Evolutionary conservation across 2,797 vertebrate genomes (phyloP), one percentile per base, ranked within the genome.

Genomic region (Heliangelus exortis): DNA sequence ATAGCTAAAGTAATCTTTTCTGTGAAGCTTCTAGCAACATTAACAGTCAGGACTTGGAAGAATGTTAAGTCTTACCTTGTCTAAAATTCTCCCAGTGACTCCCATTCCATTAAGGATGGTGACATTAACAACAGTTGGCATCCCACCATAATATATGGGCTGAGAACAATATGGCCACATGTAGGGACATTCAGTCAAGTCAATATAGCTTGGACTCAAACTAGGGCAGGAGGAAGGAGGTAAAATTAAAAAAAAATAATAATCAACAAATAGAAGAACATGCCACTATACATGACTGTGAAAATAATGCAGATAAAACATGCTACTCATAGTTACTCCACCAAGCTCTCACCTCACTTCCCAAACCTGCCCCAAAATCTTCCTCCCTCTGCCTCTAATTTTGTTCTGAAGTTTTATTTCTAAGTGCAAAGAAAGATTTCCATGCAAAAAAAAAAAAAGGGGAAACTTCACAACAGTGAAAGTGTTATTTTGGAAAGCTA

Each of bases 81-180:
- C 99, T 8, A 99, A 96, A 62, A 99, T 98, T 96, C 98, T 98
- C 81, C 99, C 99, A 0, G 99, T 99, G 97, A 99, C 99, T 12
- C 99, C 99, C 99, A 99, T 99, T 61, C 99, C 99, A 18, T 99
- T 99, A 33, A 99, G 99, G 87, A 99, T 99, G 39, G 99, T 99
- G 79, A 99, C 98, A 55, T 99, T 99, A 90, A 99, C 98, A 47
- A 99, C 98, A 29, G 99, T 99, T 66, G 99, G 99, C 99, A 99
- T 99, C 58, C 99, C 99, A 91, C 99, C 99, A 3, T 99, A 99
- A 97, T 99, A 99, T 96, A 99, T 99, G 81, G 99, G 99, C 97
- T 99, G 99, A 61, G 99, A 99, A 97, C 99, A 99, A 97, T 99
- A 99, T 28, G 99, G 99, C 99, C 99, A 99, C 99, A 99, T 99